Evolutionary conservation across 2,888 invertebrate genomes (phyloP), one percentile per base, ranked within the genome.

Genomic region (Archips crataeganus): DNA sequence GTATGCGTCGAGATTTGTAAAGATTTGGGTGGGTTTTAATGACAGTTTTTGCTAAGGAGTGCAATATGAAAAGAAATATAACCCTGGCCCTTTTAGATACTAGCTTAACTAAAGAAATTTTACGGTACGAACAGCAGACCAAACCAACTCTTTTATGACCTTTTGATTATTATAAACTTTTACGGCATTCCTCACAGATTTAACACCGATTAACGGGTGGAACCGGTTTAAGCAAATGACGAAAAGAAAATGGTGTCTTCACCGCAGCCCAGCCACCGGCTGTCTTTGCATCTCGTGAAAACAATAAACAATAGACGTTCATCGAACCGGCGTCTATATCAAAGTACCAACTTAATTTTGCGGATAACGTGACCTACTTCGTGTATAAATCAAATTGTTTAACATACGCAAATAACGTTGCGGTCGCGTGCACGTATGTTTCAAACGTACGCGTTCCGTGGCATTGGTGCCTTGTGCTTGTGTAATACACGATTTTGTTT

Each of bases 401-500:
- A 59, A 11, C 51, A 51, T 61, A 71, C 61, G 45, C 51, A 54
- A 67, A 71, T 62, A 49, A 3, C 39, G 59, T 68, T 64, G 63
- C 34, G 68, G 42, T 39, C 67, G 51, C 64, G 47, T 59, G 64
- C 64, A 60, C 60, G 60, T 62, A 51, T 57, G 47, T 67, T 71
- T 45, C 54, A 39, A 61, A 60, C 32, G n/a, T 39, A 39, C 49
- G 60, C 63, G 64, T 34, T 59, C 59, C 63, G 62, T 59, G 61
- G 70, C 74, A 70, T 70, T 74, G 71, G 49, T 15, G 13, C 45
- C 51, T 74, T 74, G 74, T 54, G 74, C 51, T 74, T 74, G 74
- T 54, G 74, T 65, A 74, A 74, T 42, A 65, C 74, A 74, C 69
- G 70, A 74, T 74, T 74, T 70, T 74, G 68, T 76, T 34, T 34